These are phyloP conservation scores for Eospalax fontanierii DNA, from an alignment of 2,797 vertebrate species.

Conservation along the genomic window DNA sequence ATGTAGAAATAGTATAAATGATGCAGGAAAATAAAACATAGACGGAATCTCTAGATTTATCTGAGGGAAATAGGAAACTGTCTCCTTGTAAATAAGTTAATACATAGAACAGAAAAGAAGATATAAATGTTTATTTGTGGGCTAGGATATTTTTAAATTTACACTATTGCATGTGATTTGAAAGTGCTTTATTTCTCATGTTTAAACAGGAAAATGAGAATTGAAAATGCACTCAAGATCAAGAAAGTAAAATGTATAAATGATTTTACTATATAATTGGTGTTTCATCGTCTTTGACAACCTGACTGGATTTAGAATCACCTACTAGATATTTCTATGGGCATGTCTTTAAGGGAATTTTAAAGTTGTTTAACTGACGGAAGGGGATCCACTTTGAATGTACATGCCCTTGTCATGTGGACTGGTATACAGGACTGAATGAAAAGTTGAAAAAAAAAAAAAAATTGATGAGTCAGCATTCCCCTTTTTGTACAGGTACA, in stretches of 20 bases:
- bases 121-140: not conserved
- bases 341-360: not conserved
- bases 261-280: not conserved
- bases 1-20: too few species aligned
- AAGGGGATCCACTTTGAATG: not conserved
- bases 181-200: not conserved
- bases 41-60: not conserved
- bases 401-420: not conserved
- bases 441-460: not conserved
- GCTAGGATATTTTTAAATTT: not conserved
- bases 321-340: not conserved
- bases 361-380: not conserved
- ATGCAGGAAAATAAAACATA: not conserved
- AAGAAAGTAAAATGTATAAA: not conserved
- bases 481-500: not conserved
- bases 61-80: not conserved
- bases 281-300: not conserved
- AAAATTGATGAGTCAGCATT: not conserved
- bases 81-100: not conserved
- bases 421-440: not conserved
- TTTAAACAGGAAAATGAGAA: not conserved
- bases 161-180: not conserved
- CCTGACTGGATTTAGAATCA: not conserved
- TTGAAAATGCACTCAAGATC: not conserved
- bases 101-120: not conserved